Percentiles rank a stretch among this genome's conserved stretches.
phyloP scores from a whole-genome alignment of 1,140 invertebrate species.

The Ceratina calcarata region DNA sequence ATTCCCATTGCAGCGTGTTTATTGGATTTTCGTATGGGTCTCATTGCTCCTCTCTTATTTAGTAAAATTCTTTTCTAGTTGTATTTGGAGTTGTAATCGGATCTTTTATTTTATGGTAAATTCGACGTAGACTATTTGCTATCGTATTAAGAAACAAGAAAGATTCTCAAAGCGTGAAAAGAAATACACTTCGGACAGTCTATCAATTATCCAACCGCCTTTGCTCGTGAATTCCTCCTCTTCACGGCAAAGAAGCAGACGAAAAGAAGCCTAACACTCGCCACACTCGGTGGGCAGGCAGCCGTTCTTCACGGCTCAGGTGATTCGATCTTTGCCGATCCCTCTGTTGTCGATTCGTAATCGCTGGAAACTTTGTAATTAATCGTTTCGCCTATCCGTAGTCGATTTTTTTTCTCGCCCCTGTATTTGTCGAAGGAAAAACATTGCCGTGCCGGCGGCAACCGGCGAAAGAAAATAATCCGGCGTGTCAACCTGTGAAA shows the following conservation, averaged over 20 bases:
- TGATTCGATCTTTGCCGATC: not conserved
- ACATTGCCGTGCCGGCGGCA: constrained; percentile 7
- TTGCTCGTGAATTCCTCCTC: constrained; percentile 8
- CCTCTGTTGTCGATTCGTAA: constrained; percentile 1
- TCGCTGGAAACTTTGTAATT: constrained; percentile 26
- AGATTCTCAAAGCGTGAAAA: not conserved
- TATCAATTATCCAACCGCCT: not conserved
- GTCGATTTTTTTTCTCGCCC: not conserved
- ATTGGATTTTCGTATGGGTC: too few relatives aligned
- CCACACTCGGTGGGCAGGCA: not conserved
- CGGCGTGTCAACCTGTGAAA: constrained; percentile 61
- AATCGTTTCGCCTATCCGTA: constrained; percentile 23
- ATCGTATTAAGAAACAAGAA: not conserved
- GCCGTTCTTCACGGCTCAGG: constrained; percentile 16
- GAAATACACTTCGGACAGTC: not conserved
- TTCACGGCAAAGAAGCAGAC: not conserved
- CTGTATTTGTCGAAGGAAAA: constrained; percentile 2
- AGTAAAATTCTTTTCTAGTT: too few relatives aligned
- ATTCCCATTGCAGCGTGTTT: too few relatives aligned
- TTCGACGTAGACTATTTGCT: too few relatives aligned
- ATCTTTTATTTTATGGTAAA: too few relatives aligned
- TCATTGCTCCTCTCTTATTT: too few relatives aligned
- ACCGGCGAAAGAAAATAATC: constrained; percentile 56
- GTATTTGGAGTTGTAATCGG: too few relatives aligned
- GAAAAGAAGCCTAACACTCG: constrained; percentile 5